Conservation (phyloP, 1,140 invertebrate species). For the Oncopodura yosiiana region DNA sequence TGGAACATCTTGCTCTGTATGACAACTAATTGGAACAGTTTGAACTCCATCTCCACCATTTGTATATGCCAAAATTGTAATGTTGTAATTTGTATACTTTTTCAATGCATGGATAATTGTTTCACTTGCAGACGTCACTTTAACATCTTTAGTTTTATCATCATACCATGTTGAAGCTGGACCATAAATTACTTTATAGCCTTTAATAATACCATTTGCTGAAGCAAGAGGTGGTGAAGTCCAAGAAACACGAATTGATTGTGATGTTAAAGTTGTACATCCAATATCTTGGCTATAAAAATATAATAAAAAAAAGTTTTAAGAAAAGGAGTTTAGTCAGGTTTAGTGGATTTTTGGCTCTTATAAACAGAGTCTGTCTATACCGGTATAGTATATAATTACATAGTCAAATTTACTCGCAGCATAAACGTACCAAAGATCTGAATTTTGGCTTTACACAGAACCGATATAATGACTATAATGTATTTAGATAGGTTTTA, state of each 20-base stretch:
- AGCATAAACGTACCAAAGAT: too few species aligned
- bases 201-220: constrained; percentile 89
- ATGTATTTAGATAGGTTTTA: too few species aligned
- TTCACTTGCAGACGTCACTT: constrained; percentile 81
- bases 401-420: too few species aligned
- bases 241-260: constrained; percentile 88
- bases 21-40: constrained; percentile 79
- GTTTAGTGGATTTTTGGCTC: constrained; percentile 82
- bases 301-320: not conserved
- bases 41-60: constrained; percentile 91
- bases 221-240: constrained; percentile 76
- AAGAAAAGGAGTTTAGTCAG: not conserved
- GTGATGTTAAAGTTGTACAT: constrained; percentile 81
- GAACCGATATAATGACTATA: too few species aligned
- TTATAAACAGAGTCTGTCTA: too few species aligned
- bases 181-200: constrained; percentile 92
- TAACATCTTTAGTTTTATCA: constrained; percentile 80
- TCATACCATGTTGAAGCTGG: constrained; percentile 84
- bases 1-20: constrained; percentile 76
- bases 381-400: too few species aligned
- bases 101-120: constrained; percentile 83
- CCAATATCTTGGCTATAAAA: constrained; percentile 52
- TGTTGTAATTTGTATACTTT: constrained; percentile 94
- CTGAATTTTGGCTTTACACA: too few species aligned
- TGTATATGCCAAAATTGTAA: constrained; percentile 89